phyloP scores from a whole-genome alignment of 2,797 vertebrate genomes.

The Pipistrellus kuhlii region DNA sequence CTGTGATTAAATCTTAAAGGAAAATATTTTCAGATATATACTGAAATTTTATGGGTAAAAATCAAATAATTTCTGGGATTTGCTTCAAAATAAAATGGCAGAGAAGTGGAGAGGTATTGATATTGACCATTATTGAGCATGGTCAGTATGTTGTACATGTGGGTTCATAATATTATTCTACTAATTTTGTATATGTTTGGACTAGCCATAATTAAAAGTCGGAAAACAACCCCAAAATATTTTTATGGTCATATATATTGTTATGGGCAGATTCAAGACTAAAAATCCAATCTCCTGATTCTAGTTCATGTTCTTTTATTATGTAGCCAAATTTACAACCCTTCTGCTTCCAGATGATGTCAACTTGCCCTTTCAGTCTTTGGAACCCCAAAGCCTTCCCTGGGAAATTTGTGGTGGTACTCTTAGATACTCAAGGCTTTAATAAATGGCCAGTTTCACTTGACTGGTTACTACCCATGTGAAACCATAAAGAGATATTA shows the following conservation, averaged over 20 bases:
- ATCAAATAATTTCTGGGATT: constrained; percentile 47
- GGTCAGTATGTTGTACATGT: constrained; percentile 11
- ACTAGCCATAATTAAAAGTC: constrained; percentile 53
- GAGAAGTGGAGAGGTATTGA: neutral
- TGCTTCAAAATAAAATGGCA: constrained; percentile 56
- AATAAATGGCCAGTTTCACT: constrained; percentile 40
- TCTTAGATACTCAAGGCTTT: constrained; percentile 44
- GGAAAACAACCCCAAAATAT: neutral
- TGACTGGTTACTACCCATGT: neutral
- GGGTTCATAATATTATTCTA: constrained; percentile 44
- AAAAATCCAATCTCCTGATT: constrained; percentile 47
- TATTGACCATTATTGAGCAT: constrained; percentile 37
- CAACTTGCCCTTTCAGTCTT: constrained; percentile 22
- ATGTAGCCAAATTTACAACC: neutral
- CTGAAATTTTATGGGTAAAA: constrained; percentile 47
- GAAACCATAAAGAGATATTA: constrained; percentile 45
- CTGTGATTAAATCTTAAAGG: constrained; percentile 51
- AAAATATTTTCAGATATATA: constrained; percentile 31
- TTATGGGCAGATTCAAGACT: constrained; percentile 19
- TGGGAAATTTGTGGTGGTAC: neutral
- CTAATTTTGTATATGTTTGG: constrained; percentile 47
- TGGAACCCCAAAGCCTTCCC: neutral
- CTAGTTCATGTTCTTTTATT: constrained; percentile 22
- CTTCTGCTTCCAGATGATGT: constrained; percentile 46
- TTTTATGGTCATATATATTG: constrained; percentile 42